These are phyloP conservation scores for Zeuzera pyrina DNA, from an alignment of 2,888 invertebrate genomes.

Conservation along the genomic window DNA sequence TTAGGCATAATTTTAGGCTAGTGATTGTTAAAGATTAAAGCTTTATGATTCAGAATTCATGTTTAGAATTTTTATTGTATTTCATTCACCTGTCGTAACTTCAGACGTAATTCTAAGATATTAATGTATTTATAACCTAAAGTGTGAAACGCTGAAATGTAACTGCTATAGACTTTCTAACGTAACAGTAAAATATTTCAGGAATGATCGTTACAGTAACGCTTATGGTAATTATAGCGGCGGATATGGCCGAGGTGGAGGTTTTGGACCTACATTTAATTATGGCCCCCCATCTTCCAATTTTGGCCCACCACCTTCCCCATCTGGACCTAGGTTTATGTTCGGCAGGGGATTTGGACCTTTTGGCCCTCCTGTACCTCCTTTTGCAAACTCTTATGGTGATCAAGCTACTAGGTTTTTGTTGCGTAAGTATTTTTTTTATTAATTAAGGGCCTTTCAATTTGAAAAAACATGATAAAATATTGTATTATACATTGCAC, in stretches of 20 bases:
- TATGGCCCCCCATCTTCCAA: neutral
- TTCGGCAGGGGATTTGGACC: constrained; percentile 33
- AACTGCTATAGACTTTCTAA: too few species aligned
- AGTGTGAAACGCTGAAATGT: too few species aligned
- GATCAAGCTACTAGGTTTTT: constrained; percentile 25
- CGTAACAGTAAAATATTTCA: too few species aligned
- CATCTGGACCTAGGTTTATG: constrained; percentile 5
- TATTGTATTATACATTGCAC: constrained; percentile 1
- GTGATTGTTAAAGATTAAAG: too few species aligned
- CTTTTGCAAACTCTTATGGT: constrained; percentile 8
- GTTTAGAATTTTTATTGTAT: too few species aligned
- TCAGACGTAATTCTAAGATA: too few species aligned
- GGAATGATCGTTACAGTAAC: constrained; percentile 34
- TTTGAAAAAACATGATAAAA: neutral
- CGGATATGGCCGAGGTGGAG: constrained; percentile 7
- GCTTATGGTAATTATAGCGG: constrained; percentile 45
- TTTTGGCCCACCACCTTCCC: neutral
- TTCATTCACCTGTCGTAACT: too few species aligned
- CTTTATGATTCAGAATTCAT: too few species aligned
- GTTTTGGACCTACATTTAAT: constrained; percentile 3
- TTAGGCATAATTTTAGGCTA: too few species aligned
- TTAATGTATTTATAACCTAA: too few species aligned
- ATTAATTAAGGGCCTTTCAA: too few species aligned
- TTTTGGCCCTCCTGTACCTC: constrained; percentile 23
- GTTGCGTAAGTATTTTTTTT: constrained; percentile 27